Percentiles rank a stretch among this genome's conserved stretches.
These are phyloP conservation scores for Hydrolagus affinis DNA, from an alignment of 2,113 vertebrate species.

Conservation along the genomic window DNA sequence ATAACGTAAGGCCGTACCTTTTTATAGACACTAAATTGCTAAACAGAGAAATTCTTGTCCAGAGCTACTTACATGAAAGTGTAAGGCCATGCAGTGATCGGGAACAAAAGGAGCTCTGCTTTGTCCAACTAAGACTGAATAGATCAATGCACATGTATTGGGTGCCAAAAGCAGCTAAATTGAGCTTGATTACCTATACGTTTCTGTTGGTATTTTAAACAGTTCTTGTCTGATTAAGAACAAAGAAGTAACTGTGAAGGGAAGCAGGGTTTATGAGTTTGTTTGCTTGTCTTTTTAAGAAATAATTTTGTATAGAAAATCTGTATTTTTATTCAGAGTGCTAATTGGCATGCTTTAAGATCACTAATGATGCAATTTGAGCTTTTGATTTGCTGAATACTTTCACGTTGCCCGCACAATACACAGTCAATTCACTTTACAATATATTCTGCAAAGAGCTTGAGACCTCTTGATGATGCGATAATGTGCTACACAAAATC, in stretches of 20 bases:
- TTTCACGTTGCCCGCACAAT: too few species aligned
- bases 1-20: constrained; percentile 41
- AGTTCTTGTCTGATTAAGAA: not conserved
- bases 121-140: constrained; percentile 5
- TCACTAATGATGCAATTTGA: too few species aligned
- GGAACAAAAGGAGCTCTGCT: not conserved
- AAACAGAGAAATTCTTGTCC: constrained; percentile 45
- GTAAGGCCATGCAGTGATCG: constrained; percentile 43
- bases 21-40: constrained; percentile 43
- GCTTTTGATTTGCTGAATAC: too few species aligned
- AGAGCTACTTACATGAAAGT: constrained; percentile 36
- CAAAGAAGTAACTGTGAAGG: not conserved
- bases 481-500: too few species aligned
- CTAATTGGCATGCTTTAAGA: not conserved
- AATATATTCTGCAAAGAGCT: too few species aligned
- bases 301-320: not conserved
- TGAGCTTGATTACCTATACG: not conserved
- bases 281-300: not conserved
- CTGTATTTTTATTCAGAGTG: not conserved
- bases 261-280: not conserved
- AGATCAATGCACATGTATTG: not conserved
- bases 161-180: not conserved
- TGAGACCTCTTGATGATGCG: too few species aligned
- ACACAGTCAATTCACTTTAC: too few species aligned
- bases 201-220: not conserved